Evolutionary conservation across 2,113 vertebrate genomes (phyloP).

Genomic region (Platanista minor): DNA sequence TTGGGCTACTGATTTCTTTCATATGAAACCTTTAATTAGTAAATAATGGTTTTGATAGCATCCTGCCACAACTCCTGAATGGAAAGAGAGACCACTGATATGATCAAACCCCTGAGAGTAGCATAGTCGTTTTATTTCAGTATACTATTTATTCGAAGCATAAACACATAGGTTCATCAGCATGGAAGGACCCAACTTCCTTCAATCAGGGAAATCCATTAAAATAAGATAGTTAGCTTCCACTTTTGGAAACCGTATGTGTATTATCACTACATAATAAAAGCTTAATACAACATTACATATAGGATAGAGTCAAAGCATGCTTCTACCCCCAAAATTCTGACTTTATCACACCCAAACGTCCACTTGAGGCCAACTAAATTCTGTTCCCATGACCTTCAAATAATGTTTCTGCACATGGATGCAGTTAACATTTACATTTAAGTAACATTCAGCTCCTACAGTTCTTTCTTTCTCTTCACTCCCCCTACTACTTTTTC

Average conservation of each 20-base stretch:
- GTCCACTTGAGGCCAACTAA: background rate
- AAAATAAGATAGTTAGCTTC: background rate
- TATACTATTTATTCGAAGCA: background rate
- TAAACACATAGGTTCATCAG: background rate
- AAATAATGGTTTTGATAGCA: background rate
- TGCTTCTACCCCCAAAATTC: background rate
- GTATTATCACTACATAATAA: background rate
- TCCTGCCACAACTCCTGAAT: background rate
- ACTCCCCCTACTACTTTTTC: background rate
- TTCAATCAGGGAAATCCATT: background rate
- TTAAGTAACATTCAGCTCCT: background rate
- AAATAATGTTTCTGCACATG: background rate
- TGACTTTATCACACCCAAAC: background rate
- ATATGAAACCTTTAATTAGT: background rate
- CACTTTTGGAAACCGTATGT: background rate
- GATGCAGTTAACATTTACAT: background rate
- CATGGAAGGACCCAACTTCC: background rate
- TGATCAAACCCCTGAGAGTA: background rate
- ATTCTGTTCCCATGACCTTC: background rate
- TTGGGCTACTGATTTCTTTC: background rate
- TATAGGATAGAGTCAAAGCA: background rate
- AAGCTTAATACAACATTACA: background rate
- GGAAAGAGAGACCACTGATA: background rate
- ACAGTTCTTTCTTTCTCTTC: background rate
- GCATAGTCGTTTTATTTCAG: background rate